Evolutionary conservation across 2,888 invertebrate genomes (phyloP), one percentile per base, ranked within the genome.

Genomic region (Patella caerulea): DNA sequence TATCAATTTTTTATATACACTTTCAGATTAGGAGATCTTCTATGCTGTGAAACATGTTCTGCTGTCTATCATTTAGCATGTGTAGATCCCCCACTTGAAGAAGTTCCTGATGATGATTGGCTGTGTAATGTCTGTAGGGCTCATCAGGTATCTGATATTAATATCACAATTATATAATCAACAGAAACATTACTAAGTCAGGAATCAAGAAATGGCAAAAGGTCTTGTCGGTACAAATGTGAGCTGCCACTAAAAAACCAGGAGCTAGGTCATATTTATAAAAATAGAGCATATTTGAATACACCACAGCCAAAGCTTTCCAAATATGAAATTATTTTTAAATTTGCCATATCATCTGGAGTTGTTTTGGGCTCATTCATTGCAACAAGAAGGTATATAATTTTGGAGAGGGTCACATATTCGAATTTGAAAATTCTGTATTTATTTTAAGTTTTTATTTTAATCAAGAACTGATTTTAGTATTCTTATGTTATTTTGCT

Each of bases 31-130:
- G 99, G 99, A 52, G 98, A 98, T 92, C 93, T 99, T 74, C 92
- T 99, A 15, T 98, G 98, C 91, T 99, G 99, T 92, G 99, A 99
- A 93, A 97, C 97, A 3, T 99, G 99, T 90, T 97, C 99, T 29
- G 99, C 99, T 53, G 98, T 98, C 34, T 99, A 97, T 92, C 99
- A 99, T 92, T 93, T 99, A 90, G 96, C 96, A 88, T 99, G 99
- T 93, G 96, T 98, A 75, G 97, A 98, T 90, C 98, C 98, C 75
- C 97, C 98, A 15, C 93, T 99, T 90, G 94, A 95, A 74, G 96
- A 98, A 92, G 97, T 98, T 72, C 98, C 98, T 76, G 96, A 97
- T 78, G 98, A 98, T 92, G 98, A 98, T 89, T 99, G 99, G 98
- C 96, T 97, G 88, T 99, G 99, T 93, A 95, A 95, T 83, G 94